A percentile compares a stretch with the other conserved stretches of the same genome.
These are phyloP conservation scores for Brachionus manjavacas DNA, from an alignment of 1,140 invertebrate genomes.

Conservation along the genomic window DNA sequence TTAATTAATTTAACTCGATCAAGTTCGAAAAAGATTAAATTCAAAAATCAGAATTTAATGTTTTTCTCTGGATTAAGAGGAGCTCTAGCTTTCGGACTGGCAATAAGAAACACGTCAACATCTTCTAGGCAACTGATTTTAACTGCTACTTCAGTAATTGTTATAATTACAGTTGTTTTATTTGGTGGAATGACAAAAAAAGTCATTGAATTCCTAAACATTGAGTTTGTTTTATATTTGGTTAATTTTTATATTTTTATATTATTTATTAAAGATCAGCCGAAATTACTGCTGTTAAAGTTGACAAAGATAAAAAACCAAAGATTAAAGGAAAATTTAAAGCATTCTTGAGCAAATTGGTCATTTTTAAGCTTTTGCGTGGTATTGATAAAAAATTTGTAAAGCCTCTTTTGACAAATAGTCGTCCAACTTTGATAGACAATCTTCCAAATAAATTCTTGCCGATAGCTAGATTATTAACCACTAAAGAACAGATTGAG, in stretches of 20 bases:
- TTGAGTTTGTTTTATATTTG: slow-evolving; percentile 42
- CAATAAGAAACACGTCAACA: slow-evolving; percentile 90
- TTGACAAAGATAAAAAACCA: neutral
- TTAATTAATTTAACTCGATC: slow-evolving; percentile 84
- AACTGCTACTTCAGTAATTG: slow-evolving; percentile 89
- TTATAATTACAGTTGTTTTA: slow-evolving; percentile 88
- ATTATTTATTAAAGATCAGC: neutral
- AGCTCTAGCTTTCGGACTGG: slow-evolving; percentile 95
- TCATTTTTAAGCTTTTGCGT: neutral
- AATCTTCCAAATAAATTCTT: slow-evolving; percentile 82
- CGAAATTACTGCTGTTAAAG: neutral
- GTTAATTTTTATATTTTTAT: neutral
- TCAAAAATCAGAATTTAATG: slow-evolving; percentile 89
- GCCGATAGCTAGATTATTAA: slow-evolving; percentile 79
- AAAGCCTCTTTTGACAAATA: slow-evolving; percentile 91
- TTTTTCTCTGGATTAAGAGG: slow-evolving; percentile 91
- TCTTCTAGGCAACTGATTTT: slow-evolving; percentile 81
- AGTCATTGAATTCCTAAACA: slow-evolving; percentile 77
- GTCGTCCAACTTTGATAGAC: slow-evolving; percentile 83
- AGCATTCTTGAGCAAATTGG: neutral
- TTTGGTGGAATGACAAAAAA: slow-evolving; percentile 86
- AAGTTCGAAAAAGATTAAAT: slow-evolving; percentile 70
- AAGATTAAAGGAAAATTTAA: neutral
- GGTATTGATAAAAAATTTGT: slow-evolving; percentile 64
- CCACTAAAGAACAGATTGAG: slow-evolving; percentile 76